Evolutionary conservation across 1,140 invertebrate genomes (phyloP).

Genomic region (Diplogasteroides magnus): DNA sequence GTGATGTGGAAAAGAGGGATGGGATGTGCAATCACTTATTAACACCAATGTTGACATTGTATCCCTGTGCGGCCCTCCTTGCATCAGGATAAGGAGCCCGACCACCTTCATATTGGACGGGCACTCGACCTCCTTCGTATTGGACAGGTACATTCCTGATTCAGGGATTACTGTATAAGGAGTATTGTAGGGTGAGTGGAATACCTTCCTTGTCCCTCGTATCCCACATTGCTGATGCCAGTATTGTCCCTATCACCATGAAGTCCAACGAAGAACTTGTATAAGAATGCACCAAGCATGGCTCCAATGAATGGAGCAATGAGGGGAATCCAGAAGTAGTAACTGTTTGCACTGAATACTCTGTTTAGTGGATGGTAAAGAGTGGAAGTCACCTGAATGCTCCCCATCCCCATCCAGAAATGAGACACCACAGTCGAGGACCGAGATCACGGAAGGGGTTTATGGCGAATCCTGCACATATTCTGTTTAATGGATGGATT

Average conservation of each 20-base stretch:
- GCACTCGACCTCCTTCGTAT: no score
- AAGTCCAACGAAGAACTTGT: constrained; percentile 66
- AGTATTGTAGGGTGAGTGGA: no score
- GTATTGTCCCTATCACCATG: constrained; percentile 51
- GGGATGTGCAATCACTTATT: background rate
- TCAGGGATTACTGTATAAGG: no score
- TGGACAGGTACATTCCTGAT: no score
- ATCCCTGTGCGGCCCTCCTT: constrained; percentile 9
- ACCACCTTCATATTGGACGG: background rate
- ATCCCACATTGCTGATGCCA: no score
- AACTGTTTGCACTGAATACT: constrained; percentile 30
- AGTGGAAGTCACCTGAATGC: no score
- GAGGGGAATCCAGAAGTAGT: constrained; percentile 63
- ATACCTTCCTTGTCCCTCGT: no score
- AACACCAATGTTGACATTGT: constrained; percentile 19
- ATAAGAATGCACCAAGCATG: constrained; percentile 59
- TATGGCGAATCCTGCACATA: no score
- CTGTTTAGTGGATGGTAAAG: no score
- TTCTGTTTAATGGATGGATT: no score
- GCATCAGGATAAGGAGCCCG: no score
- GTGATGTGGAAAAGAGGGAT: background rate
- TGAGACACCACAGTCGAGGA: constrained; percentile 62
- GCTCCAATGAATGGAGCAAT: constrained; percentile 62
- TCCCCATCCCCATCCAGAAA: constrained; percentile 62
- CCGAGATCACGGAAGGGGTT: constrained; percentile 66